phyloP scores from a whole-genome alignment of 2,797 vertebrate genomes.

The Anisognathus igniventris region DNA sequence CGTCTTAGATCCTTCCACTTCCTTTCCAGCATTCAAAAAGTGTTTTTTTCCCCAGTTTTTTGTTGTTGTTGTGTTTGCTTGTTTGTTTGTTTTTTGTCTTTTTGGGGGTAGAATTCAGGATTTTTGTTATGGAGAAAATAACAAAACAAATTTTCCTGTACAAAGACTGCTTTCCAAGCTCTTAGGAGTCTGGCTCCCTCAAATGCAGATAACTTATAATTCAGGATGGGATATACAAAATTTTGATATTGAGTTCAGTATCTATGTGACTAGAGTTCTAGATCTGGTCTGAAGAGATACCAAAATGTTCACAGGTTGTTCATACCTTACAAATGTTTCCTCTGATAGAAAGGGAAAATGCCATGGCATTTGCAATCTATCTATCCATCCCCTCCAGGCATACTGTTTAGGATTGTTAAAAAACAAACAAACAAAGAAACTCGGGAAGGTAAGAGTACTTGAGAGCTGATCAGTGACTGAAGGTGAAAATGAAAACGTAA shows the following conservation, averaged over 20 bases:
- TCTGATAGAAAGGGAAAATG: not conserved
- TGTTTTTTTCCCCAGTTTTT: accelerated
- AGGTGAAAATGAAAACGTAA: not conserved
- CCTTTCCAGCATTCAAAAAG: not conserved
- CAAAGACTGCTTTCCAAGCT: not conserved
- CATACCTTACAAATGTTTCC: not conserved
- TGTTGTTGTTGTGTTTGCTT: too few relatives aligned
- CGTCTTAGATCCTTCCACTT: not conserved
- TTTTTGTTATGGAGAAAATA: not conserved
- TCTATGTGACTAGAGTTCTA: not conserved
- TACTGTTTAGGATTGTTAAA: not conserved
- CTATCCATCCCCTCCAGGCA: not conserved
- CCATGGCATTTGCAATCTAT: not conserved
- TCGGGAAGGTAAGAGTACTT: not conserved
- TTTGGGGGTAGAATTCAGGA: not conserved
- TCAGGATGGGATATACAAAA: not conserved
- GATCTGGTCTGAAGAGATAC: not conserved
- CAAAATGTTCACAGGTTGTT: not conserved
- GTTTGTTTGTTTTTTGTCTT: not conserved
- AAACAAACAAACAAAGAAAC: not conserved
- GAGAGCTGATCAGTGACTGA: not conserved
- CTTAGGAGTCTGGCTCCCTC: not conserved
- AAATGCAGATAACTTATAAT: not conserved
- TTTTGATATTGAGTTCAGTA: not conserved
- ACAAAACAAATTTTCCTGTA: not conserved